Conservation (phyloP, 2,888 invertebrate species). For the Camponotus fellah region DNA sequence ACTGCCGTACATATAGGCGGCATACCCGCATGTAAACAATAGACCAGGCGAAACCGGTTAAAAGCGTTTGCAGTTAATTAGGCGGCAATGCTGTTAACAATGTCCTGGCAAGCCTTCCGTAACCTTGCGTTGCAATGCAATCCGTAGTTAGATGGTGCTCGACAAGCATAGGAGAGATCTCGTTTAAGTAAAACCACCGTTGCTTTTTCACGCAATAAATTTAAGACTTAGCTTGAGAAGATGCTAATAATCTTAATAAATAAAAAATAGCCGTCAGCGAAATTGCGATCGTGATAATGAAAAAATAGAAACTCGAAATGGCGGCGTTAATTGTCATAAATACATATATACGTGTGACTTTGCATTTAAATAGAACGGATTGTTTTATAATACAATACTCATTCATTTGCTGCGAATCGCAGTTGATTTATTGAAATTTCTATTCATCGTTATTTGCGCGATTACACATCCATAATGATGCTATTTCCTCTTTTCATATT, state of each 20-base stretch:
- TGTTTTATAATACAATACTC: conserved; percentile 37
- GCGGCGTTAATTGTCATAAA: not conserved
- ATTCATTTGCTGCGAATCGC: conserved; percentile 29
- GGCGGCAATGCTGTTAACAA: conserved; percentile 81
- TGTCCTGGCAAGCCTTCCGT: conserved; percentile 68
- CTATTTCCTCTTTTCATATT: conserved; percentile 17
- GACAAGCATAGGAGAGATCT: conserved; percentile 55
- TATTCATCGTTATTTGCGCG: conserved; percentile 42
- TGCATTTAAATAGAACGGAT: conserved; percentile 23
- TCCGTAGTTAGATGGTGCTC: conserved; percentile 55
- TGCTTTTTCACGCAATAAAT: conserved; percentile 43
- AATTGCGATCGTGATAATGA: not conserved
- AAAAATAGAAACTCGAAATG: not conserved
- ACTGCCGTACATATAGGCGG: conserved; percentile 71
- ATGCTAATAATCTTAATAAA: conserved; percentile 59
- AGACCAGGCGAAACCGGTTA: conserved; percentile 75
- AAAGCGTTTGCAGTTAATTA: conserved; percentile 83
- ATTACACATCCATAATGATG: conserved; percentile 33
- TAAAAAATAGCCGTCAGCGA: not conserved
- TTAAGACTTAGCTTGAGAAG: conserved; percentile 51
- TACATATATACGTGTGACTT: too few relatives aligned
- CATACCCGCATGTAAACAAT: conserved; percentile 79
- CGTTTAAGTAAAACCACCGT: conserved; percentile 64
- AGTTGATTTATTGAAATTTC: conserved; percentile 52
- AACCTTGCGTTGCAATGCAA: conserved; percentile 59